Percentiles rank a stretch among this genome's conserved stretches.
These are phyloP conservation scores for Megalurothrips usitatus DNA, from an alignment of 2,888 invertebrate species.

Conservation along the genomic window DNA sequence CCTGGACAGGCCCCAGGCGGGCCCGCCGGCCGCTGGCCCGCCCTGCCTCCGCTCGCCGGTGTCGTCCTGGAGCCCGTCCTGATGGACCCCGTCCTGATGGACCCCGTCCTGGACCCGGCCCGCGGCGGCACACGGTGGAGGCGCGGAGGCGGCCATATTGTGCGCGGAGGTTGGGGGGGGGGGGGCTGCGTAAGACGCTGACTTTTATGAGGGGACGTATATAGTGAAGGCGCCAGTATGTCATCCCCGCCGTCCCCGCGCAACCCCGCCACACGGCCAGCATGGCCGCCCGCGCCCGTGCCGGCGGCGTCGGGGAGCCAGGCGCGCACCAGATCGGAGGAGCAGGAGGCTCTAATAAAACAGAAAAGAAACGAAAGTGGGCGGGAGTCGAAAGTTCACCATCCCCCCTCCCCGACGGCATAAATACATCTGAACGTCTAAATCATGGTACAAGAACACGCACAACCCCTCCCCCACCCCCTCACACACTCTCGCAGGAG, in stretches of 20 bases:
- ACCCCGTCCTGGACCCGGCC: not conserved
- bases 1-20: not conserved
- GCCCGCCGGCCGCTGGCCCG: not conserved
- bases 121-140: not conserved
- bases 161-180: not conserved
- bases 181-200: not conserved
- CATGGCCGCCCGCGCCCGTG: not conserved
- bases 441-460: slow-evolving; percentile 2
- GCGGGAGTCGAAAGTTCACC: not conserved
- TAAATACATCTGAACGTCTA: slow-evolving; percentile 3
- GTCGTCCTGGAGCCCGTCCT: not conserved
- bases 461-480: not conserved
- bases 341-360: not conserved
- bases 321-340: not conserved
- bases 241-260: not conserved
- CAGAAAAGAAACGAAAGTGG: not conserved
- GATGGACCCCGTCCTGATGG: no score
- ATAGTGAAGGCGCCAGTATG: not conserved
- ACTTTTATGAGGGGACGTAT: not conserved
- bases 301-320: not conserved
- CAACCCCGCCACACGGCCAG: not conserved
- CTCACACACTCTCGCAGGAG: not conserved
- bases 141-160: not conserved
- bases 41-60: not conserved
- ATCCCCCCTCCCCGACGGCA: not conserved